These are phyloP conservation scores for Laupala kohalensis DNA, from an alignment of 1,140 invertebrate genomes.

Conservation along the genomic window DNA sequence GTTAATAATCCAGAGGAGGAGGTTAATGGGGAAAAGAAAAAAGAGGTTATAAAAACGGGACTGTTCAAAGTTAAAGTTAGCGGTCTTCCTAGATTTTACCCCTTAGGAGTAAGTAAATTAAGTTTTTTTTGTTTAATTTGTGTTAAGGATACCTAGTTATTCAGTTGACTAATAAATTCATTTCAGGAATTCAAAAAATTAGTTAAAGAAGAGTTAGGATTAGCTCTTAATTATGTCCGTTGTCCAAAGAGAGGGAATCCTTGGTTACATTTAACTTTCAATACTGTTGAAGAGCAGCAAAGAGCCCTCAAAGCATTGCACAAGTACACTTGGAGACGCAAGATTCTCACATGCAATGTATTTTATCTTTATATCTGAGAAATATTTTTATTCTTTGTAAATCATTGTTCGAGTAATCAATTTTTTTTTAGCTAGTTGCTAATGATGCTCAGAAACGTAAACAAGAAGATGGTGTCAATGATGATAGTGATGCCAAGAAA, in stretches of 20 bases:
- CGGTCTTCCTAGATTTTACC: slow-evolving; percentile 22
- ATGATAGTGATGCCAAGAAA: slow-evolving; percentile 14
- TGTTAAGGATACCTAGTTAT: background rate
- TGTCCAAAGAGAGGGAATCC: slow-evolving; percentile 22
- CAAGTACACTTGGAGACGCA: slow-evolving; percentile 13
- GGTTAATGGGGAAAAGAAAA: slow-evolving; percentile 4
- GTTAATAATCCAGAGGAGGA: slow-evolving; percentile 2
- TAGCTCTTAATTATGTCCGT: slow-evolving; percentile 20
- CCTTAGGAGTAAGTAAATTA: slow-evolving; percentile 17
- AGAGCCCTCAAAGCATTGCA: slow-evolving; percentile 11
- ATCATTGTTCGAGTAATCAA: no score
- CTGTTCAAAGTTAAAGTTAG: slow-evolving; percentile 22
- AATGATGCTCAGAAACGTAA: slow-evolving; percentile 14
- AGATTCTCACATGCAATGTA: slow-evolving; percentile 19
- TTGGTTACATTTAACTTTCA: slow-evolving; percentile 12
- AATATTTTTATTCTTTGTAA: no score
- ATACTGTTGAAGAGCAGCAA: slow-evolving; percentile 12
- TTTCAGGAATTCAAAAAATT: slow-evolving; percentile 20
- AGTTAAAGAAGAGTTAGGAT: slow-evolving; percentile 18
- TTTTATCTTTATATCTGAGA: background rate
- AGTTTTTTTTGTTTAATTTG: background rate
- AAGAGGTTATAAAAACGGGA: background rate
- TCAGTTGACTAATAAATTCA: background rate
- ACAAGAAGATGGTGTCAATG: slow-evolving; percentile 9
- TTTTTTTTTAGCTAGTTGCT: slow-evolving; percentile 5